Conservation (phyloP, 2,113 vertebrate genomes). For the Mesoclemmys tuberculata region DNA sequence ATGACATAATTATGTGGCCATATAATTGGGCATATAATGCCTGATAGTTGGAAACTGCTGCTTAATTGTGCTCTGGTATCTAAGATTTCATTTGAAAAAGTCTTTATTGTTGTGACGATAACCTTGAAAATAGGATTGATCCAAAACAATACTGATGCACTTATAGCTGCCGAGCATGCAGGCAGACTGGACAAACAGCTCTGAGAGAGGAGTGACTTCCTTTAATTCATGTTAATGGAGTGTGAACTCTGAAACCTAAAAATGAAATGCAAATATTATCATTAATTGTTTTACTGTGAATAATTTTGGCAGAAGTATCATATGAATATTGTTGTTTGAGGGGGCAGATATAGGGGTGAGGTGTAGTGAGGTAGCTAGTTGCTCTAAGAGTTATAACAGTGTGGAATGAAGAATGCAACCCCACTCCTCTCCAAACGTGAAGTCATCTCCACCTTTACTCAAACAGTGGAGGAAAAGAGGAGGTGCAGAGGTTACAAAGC, state of each 20-base stretch:
- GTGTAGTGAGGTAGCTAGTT: no score
- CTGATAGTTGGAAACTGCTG: conserved; percentile 20
- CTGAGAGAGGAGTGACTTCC: neutral
- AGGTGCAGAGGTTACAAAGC: neutral
- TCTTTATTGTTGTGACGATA: neutral
- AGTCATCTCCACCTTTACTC: no score
- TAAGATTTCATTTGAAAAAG: neutral
- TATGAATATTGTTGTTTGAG: neutral
- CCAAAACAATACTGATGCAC: neutral
- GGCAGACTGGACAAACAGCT: neutral
- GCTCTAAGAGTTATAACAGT: no score
- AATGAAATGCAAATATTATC: neutral
- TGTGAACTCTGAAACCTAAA: neutral
- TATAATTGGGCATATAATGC: conserved; percentile 30
- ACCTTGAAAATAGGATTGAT: neutral
- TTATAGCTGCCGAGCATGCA: neutral
- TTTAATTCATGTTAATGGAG: neutral
- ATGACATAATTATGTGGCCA: neutral
- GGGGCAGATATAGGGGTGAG: neutral
- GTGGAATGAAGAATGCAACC: no score
- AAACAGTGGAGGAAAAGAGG: neutral
- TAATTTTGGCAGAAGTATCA: neutral
- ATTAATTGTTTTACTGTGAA: neutral
- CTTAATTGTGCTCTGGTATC: neutral
- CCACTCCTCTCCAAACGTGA: no score